A percentile compares a stretch with the other conserved stretches of the same genome.
These are phyloP conservation scores for Tetragonula clypearis DNA, from an alignment of 1,140 invertebrate species.

Conservation along the genomic window DNA sequence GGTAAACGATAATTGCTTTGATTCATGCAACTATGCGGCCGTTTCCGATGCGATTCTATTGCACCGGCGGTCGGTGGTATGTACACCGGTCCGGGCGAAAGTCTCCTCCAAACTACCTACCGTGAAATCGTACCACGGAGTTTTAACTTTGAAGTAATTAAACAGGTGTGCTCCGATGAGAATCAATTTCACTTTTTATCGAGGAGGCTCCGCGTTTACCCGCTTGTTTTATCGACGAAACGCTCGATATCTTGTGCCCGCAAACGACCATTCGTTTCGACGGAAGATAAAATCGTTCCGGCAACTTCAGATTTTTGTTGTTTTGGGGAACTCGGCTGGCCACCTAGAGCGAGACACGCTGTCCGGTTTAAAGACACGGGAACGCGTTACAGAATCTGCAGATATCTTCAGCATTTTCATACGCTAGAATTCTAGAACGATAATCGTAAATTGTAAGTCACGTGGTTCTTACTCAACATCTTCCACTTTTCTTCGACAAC, in stretches of 20 bases:
- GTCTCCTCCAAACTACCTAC: not conserved
- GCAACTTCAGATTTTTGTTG: not conserved
- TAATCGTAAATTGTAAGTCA: too few relatives aligned
- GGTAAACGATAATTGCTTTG: slow-evolving; percentile 73
- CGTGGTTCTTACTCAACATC: too few relatives aligned
- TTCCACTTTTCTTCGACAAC: too few relatives aligned
- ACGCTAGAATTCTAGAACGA: too few relatives aligned
- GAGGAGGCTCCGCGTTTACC: not conserved
- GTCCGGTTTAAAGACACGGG: too few relatives aligned
- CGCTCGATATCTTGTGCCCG: not conserved
- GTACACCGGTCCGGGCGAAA: not conserved
- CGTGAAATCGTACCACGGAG: not conserved
- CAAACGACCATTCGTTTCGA: not conserved
- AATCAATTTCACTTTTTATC: not conserved
- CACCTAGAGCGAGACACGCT: not conserved
- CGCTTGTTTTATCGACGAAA: not conserved
- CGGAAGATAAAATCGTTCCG: not conserved
- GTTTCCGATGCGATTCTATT: slow-evolving; percentile 69
- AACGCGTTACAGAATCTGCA: too few relatives aligned
- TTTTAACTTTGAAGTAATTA: slow-evolving; percentile 14
- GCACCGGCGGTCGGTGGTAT: not conserved
- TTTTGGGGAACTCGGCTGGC: not conserved
- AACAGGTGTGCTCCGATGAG: not conserved
- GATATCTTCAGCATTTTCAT: too few relatives aligned
- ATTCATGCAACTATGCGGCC: slow-evolving; percentile 75